Base-by-base conservation (phyloP, 2,888 invertebrate species). In the Dasysyrphus albostriatus region DNA sequence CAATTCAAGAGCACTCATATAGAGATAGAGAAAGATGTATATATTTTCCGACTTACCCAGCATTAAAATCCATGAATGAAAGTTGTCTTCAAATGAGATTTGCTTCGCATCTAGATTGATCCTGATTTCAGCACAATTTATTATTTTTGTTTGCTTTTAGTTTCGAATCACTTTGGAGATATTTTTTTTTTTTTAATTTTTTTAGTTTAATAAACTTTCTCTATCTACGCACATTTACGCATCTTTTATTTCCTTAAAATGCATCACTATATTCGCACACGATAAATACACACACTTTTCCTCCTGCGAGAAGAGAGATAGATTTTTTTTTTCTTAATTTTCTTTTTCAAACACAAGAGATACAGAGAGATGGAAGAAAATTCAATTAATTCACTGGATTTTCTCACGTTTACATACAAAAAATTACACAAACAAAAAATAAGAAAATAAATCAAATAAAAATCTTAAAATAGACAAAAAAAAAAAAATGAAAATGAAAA, bases 21-120 rank as follows among this genome's bases (percentile, higher is more conserved):
- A 16, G 6, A 54, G 34, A 32, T 16, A 69, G 14, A 37, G 16
- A 19, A n/a, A 78, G 51, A 49, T 61, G 70, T 37, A 47, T 61
- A 78, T 37, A 47, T 61, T 56, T 24, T 37, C 16, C 5, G 14
- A 87, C 87, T 87, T 73, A 87, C 87, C 87, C 65, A 87, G 83
- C 78, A 87, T 61, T 83, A 72, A 87, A 87, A 87, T 87, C 87
- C 87, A 87, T 87, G 87, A 87, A 87, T 87, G 83, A 87, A 75
- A 87, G 74, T 59, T 75, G 75, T 34, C 72, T 67, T 58, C 42
- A 47, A 59, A 69, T 65, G 73, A 73, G 78, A 44, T 77, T 82
- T 51, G 37, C 24, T 74, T 83, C 16, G 74, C 32, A 24, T 81
- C 19, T 54, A 24, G 56, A 37, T 54, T 49, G 58, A 74, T 29